Evolutionary conservation across 2,888 invertebrate genomes (phyloP), one percentile per base, ranked within the genome.

Genomic region (Drosophila parthenogenetica): DNA sequence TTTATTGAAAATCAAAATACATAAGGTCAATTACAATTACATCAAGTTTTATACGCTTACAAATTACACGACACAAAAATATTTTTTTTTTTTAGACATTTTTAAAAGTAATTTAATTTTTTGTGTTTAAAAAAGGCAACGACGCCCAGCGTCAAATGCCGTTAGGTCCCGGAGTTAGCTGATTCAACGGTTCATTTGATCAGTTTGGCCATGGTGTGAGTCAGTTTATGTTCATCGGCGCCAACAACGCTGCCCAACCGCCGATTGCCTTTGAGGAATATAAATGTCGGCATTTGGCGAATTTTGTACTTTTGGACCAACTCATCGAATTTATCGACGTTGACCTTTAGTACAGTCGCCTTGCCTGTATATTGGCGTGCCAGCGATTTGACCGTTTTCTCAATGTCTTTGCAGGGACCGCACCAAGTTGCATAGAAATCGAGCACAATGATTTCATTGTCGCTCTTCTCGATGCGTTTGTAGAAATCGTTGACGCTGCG

Each of bases 391-490:
- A 87, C 79, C 1, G 60, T 58, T 11, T 60, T 54, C 0, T 87
- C 82, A 13, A 88, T 88, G 0, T 61, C 79, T 58, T 79, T 73
- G 74, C 85, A 86, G 25, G 83, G 88, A 0, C 71, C 75, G 51
- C 86, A 87, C 88, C 86, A 87, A 0, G 57, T 75, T 48, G 86
- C 88, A 51, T 74, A 87, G 37, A 87, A 87, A 11, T 87, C 89
- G 4, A 87, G 58, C 5, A 87, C 69, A 7, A 87, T 37, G 5
- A 81, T 17, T 35, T 84, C 73, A 5, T 69, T 29, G 0, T 67
- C 73, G 4, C 86, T 86, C 1, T 59, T 46, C 16, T 83, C 77
- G 14, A 86, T 5, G 57, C 79, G 83, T n/a, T 86, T 86, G 29
- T 73, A 2, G 25, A 70, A 86, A 35, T 86, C 85, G 42, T 45